phyloP scores from a whole-genome alignment of 2,113 vertebrate genomes.

The Podarcis muralis region DNA sequence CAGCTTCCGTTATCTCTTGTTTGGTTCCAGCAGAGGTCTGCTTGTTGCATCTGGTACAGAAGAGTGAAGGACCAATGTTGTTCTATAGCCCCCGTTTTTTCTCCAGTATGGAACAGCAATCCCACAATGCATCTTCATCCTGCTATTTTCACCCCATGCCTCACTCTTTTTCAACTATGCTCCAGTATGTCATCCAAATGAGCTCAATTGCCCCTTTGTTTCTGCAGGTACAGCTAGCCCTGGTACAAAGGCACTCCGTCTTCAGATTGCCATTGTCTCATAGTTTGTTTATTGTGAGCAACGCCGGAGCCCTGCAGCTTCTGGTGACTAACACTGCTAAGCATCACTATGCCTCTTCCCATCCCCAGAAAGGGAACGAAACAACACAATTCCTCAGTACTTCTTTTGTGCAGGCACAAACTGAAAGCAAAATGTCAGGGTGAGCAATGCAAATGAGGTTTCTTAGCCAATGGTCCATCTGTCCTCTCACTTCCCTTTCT shows the following conservation, averaged over 20 bases:
- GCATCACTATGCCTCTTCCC: constrained; percentile 40
- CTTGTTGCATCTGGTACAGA: background rate
- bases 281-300: constrained; percentile 55
- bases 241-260: constrained; percentile 61
- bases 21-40: background rate
- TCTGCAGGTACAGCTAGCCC: constrained; percentile 56
- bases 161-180: background rate
- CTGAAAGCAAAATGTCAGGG: background rate
- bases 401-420: constrained; percentile 14
- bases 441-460: background rate
- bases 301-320: background rate
- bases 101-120: constrained; percentile 2
- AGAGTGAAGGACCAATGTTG: background rate
- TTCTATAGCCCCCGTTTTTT: background rate
- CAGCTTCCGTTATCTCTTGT: background rate
- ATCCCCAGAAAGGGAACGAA: background rate
- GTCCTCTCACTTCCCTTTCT: background rate
- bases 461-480: background rate
- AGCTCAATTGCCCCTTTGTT: constrained; percentile 65
- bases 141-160: constrained; percentile 31
- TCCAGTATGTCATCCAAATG: background rate
- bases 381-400: constrained; percentile 52
- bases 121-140: constrained; percentile 42
- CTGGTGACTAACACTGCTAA: constrained; percentile 59
- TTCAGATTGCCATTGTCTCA: constrained; percentile 58